A percentile compares a stretch with the other conserved stretches of the same genome.
Evolutionary conservation across 2,797 vertebrate species (phyloP).

Genomic region (Pogonophryne albipinna): DNA sequence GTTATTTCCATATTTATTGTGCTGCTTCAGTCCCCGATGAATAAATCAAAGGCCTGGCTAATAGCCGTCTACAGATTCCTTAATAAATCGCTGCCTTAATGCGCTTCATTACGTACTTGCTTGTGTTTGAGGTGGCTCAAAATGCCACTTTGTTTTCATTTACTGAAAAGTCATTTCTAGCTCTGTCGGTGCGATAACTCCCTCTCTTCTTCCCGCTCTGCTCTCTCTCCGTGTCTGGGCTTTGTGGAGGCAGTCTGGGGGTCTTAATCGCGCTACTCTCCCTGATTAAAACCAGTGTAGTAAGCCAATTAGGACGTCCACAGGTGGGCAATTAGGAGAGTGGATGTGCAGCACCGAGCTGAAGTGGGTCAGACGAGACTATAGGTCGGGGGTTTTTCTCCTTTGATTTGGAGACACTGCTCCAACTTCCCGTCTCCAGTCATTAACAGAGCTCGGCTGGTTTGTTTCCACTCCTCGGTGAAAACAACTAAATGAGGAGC

Average conservation of each 20-base stretch:
- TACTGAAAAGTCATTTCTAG: slow-evolving; percentile 67
- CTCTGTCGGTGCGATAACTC: slow-evolving; percentile 19
- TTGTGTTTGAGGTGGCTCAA: slow-evolving; percentile 68
- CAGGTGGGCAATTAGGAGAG: slow-evolving; percentile 75
- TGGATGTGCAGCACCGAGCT: slow-evolving; percentile 39
- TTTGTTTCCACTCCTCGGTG: slow-evolving; percentile 17
- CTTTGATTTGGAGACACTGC: slow-evolving; percentile 56
- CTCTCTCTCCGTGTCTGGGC: slow-evolving; percentile 28
- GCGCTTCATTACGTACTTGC: slow-evolving; percentile 78
- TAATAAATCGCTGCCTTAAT: slow-evolving; percentile 83
- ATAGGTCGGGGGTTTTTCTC: slow-evolving; percentile 57
- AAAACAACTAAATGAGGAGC: slow-evolving; percentile 6
- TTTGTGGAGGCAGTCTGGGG: slow-evolving; percentile 39
- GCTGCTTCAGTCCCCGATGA: slow-evolving; percentile 70
- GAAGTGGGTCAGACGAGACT: slow-evolving; percentile 65
- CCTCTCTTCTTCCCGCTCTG: slow-evolving; percentile 3
- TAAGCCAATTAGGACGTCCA: slow-evolving; percentile 72
- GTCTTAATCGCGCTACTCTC: slow-evolving; percentile 59
- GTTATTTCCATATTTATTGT: slow-evolving; percentile 85
- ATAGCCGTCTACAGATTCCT: slow-evolving; percentile 78
- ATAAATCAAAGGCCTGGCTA: slow-evolving; percentile 83
- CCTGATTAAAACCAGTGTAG: slow-evolving; percentile 68
- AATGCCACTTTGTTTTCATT: slow-evolving; percentile 83
- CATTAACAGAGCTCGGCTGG: slow-evolving; percentile 36
- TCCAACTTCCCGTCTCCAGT: slow-evolving; percentile 28